phyloP scores from a whole-genome alignment of 2,797 vertebrate genomes.

The Vipera latastei region DNA sequence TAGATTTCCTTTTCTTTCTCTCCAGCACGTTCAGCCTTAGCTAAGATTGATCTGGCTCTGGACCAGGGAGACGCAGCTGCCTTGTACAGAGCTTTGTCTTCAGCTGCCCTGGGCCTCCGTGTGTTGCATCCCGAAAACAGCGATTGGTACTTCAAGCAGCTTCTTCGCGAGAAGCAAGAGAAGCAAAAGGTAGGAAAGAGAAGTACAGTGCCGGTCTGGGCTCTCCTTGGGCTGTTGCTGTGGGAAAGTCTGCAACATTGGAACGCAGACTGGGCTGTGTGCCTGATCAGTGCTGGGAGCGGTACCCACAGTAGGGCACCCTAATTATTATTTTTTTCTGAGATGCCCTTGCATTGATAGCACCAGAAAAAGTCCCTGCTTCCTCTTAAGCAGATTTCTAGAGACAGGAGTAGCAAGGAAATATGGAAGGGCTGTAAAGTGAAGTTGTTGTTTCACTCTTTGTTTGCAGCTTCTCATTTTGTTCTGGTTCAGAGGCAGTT shows the following conservation, averaged over 20 bases:
- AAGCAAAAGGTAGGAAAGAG: constrained; percentile 81
- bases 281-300: not conserved
- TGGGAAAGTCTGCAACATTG: too few species aligned
- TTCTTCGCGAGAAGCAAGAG: constrained; percentile 78
- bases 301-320: not conserved
- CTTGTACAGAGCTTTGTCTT: constrained; percentile 77
- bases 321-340: not conserved
- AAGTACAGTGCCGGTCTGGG: fast-evolving
- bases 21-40: constrained; percentile 73
- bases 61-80: constrained; percentile 69
- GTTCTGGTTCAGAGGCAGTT: not conserved
- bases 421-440: not conserved
- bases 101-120: constrained; percentile 79
- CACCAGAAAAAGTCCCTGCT: not conserved
- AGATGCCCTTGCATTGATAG: not conserved
- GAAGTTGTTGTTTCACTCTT: not conserved
- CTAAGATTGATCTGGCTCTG: constrained; percentile 78
- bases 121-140: constrained; percentile 85
- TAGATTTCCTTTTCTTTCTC: constrained; percentile 23
- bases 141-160: constrained; percentile 93
- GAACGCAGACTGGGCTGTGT: not conserved
- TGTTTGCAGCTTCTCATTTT: not conserved
- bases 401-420: not conserved
- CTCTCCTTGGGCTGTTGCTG: too few species aligned
- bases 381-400: not conserved